These are phyloP conservation scores for Lepidocyrtoides sp. DNA, from an alignment of 2,888 invertebrate species.

Conservation along the genomic window DNA sequence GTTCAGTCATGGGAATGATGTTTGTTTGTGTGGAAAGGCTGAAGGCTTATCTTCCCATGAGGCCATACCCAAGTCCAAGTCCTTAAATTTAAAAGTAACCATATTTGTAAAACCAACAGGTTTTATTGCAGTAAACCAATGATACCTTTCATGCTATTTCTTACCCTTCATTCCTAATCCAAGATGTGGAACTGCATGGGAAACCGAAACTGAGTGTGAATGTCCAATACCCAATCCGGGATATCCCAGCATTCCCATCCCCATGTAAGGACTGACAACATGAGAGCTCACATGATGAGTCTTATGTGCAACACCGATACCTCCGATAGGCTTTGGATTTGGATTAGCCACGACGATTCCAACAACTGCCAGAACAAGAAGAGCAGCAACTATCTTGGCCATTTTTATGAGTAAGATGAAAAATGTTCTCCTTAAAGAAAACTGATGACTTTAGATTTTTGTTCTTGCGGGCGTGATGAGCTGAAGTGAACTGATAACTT, in stretches of 20 bases:
- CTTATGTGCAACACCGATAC: background rate
- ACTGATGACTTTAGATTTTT: background rate
- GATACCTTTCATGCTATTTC: no score
- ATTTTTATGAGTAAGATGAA: no score
- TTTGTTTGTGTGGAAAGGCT: no score
- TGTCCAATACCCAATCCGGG: background rate
- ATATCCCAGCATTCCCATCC: conserved; percentile 47
- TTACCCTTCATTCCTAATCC: conserved; percentile 33
- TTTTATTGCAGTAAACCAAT: no score
- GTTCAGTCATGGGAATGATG: no score
- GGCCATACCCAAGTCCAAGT: background rate
- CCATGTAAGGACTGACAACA: background rate
- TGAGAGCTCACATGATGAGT: background rate
- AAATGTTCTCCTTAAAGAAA: no score
- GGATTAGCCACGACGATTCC: background rate
- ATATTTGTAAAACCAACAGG: no score
- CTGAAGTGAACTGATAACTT: background rate
- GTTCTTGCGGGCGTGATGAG: background rate
- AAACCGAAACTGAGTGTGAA: background rate
- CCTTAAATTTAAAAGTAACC: background rate
- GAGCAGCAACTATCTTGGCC: background rate
- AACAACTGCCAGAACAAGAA: conserved; percentile 12
- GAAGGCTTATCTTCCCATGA: background rate
- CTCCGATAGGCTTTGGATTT: background rate
- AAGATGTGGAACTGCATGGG: background rate